These are phyloP conservation scores for Alethe castanea DNA, from an alignment of 2,113 vertebrate genomes.

Conservation along the genomic window DNA sequence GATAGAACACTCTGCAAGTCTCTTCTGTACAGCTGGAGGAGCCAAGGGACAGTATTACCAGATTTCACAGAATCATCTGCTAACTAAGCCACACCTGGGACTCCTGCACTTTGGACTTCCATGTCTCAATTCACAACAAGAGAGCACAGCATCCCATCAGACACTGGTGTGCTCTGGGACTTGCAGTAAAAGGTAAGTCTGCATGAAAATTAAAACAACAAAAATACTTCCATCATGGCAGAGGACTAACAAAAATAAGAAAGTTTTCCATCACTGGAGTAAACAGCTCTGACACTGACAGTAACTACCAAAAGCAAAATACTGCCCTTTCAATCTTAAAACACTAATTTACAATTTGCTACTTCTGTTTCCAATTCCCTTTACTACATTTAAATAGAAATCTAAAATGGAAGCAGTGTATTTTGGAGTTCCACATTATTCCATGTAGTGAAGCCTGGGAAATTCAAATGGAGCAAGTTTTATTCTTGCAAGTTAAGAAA, in stretches of 20 bases:
- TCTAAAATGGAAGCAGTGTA: neutral
- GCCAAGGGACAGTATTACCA: neutral
- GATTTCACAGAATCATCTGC: neutral
- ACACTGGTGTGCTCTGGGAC: neutral
- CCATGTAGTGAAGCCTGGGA: neutral
- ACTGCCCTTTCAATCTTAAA: neutral
- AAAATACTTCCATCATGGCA: neutral
- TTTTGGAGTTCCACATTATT: neutral
- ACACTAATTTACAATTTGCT: neutral
- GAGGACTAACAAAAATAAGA: neutral
- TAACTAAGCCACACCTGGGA: neutral
- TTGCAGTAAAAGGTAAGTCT: neutral
- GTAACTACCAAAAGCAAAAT: neutral
- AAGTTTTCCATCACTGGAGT: neutral
- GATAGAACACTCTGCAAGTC: neutral
- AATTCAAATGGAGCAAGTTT: neutral
- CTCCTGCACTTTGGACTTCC: neutral
- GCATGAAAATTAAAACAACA: neutral
- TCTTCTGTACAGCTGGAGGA: neutral
- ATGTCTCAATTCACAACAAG: neutral
- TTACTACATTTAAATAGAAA: neutral
- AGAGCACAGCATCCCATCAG: neutral
- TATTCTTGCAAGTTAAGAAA: slow-evolving; percentile 38
- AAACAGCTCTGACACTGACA: neutral
- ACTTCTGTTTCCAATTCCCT: neutral